These are phyloP conservation scores for Labeo rohita DNA, from an alignment of 2,113 vertebrate genomes.

Conservation along the genomic window DNA sequence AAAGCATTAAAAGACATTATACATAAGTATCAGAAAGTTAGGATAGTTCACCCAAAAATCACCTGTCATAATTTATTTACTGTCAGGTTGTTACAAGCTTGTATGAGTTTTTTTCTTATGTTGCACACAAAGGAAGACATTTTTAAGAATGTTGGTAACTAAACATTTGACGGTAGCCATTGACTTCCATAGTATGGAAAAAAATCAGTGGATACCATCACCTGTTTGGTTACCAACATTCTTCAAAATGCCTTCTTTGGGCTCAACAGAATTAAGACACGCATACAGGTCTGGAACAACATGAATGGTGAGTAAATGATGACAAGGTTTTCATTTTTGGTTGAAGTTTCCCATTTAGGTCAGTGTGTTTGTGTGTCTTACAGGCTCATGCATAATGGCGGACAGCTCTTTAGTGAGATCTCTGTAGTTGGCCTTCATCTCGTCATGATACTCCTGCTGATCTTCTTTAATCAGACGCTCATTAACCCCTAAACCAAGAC, in stretches of 20 bases:
- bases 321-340: background rate
- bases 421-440: slow-evolving; percentile 97
- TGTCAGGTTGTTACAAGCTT: background rate
- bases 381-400: slow-evolving; percentile 96
- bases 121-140: background rate
- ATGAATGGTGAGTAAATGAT: background rate
- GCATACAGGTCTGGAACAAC: background rate
- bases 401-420: slow-evolving; percentile 93
- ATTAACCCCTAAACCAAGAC: slow-evolving; percentile 89
- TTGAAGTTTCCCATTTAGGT: background rate
- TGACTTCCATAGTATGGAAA: background rate
- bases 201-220: background rate
- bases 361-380: slow-evolving; percentile 63
- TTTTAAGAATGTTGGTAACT: background rate
- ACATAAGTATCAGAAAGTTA: background rate
- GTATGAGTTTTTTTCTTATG: background rate
- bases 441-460: slow-evolving; percentile 96
- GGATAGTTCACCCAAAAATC: background rate
- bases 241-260: background rate
- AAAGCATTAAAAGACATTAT: background rate
- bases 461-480: slow-evolving; percentile 97
- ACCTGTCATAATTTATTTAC: background rate
- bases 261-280: background rate
- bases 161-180: background rate
- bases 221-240: background rate